Percentiles rank a stretch among this genome's conserved stretches.
Conservation (phyloP, 2,888 invertebrate species). For the Chesias legatella region DNA sequence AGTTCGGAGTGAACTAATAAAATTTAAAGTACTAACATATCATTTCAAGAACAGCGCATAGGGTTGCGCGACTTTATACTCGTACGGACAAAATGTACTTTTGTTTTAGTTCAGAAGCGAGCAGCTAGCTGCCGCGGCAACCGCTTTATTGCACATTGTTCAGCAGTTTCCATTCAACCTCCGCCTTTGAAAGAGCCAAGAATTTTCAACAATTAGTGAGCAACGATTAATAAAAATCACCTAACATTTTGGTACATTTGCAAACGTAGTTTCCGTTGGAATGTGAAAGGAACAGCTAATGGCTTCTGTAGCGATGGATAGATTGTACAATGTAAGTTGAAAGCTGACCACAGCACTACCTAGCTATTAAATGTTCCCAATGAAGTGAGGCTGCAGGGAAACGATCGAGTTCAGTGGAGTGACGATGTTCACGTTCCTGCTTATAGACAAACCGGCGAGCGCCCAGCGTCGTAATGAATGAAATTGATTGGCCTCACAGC, state of each 20-base stretch:
- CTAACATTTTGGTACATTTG: background rate
- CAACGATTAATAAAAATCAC: slow-evolving; percentile 4
- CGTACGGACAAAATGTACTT: no score
- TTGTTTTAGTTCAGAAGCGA: no score
- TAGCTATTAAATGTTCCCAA: slow-evolving; percentile 53
- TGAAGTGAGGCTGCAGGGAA: slow-evolving; percentile 48
- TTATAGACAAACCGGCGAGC: slow-evolving; percentile 19
- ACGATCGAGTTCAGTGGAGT: slow-evolving; percentile 33
- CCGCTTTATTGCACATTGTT: slow-evolving; percentile 46
- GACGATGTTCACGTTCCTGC: slow-evolving; percentile 24
- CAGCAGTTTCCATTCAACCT: slow-evolving; percentile 38
- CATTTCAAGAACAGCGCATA: no score
- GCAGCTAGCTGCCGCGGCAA: slow-evolving; percentile 19
- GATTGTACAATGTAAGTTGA: slow-evolving; percentile 38
- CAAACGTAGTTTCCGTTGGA: slow-evolving; percentile 12
- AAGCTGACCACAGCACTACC: slow-evolving; percentile 43
- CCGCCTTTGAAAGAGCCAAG: slow-evolving; percentile 35
- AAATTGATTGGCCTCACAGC: no score
- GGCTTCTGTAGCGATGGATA: slow-evolving; percentile 21
- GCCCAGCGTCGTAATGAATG: slow-evolving; percentile 34
- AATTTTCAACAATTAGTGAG: slow-evolving; percentile 32
- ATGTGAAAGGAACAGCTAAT: slow-evolving; percentile 8
- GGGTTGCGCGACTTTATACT: no score
- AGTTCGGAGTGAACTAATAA: no score
- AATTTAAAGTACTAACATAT: no score